These are phyloP conservation scores for Petrophora chlorosata DNA, from an alignment of 2,888 invertebrate species.

Conservation along the genomic window DNA sequence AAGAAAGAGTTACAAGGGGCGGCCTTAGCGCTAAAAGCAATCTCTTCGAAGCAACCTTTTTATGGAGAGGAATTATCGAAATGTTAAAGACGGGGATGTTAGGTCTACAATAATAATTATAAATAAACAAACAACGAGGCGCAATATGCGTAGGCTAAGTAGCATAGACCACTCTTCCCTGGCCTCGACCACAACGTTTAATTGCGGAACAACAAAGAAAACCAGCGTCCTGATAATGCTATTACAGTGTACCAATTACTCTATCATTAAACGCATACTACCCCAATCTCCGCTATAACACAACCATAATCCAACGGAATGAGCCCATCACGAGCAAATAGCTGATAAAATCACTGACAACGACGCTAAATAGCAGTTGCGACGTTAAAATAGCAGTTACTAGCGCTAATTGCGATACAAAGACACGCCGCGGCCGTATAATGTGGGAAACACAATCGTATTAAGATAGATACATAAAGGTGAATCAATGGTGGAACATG, in stretches of 20 bases:
- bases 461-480: background rate
- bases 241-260: background rate
- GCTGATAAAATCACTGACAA: conserved; percentile 7
- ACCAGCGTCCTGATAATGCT: background rate
- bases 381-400: conserved; percentile 12
- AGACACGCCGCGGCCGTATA: background rate
- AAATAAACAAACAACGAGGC: too few relatives aligned
- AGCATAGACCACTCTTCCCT: too few relatives aligned
- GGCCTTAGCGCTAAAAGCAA: too few relatives aligned
- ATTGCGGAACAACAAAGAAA: too few relatives aligned
- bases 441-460: background rate
- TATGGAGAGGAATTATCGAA: too few relatives aligned
- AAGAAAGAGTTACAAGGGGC: too few relatives aligned
- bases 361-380: conserved; percentile 8
- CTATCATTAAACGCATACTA: conserved; percentile 3
- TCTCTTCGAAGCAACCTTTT: too few relatives aligned
- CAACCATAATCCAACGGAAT: background rate
- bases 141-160: too few relatives aligned
- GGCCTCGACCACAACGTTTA: too few relatives aligned
- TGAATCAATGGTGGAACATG: background rate
- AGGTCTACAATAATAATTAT: too few relatives aligned
- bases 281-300: background rate
- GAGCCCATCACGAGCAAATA: conserved; percentile 8
- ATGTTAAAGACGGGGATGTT: too few relatives aligned
- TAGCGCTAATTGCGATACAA: conserved; percentile 7